Evolutionary conservation across 2,113 vertebrate genomes (phyloP), one percentile per base, ranked within the genome.

Genomic region (Hippocampus mohnikei): DNA sequence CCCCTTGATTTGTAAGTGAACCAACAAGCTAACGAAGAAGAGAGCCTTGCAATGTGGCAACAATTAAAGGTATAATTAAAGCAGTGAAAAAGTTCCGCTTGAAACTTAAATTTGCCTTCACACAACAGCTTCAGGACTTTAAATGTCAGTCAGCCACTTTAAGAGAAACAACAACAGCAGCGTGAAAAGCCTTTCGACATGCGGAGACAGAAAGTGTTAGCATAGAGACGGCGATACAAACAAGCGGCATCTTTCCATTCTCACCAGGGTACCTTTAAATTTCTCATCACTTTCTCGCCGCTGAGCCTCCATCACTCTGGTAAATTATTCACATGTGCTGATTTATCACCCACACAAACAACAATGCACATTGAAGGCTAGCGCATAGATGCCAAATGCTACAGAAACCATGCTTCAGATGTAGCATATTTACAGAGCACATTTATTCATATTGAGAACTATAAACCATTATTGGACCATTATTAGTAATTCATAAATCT

Each of bases 181-280:
- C 58, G 27, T 18, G 58, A 60, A 60, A 60, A 60, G 58, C 58
- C 16, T 60, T 60, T 60, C 7, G 27, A 60, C 58, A 33, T 18
- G 27, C 20, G 27, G 27, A 59, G 56, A 59, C 25, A 6, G 56
- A n/a, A 52, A 52, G 50, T 52, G 50, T 52, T 52, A 52, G 50
- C 25, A 6, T 8, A 13, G 56, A 60, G 58, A 60, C 58, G 58
- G 27, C 58, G 15, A 60, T 15, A 33, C 27, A 60, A 33, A 60
- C 58, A 59, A 29, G 25, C 5, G 56, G 56, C 56, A 18, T 59
- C 58, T 60, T 60, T 60, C 58, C 27, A 60, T 60, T 60, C 27
- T 60, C 58, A 8, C 27, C 58, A 18, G 8, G 27, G 27, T 60
- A 33, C 27, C 15, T 20, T 60, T 60, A 33, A 60, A 60, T 60